phyloP scores from a whole-genome alignment of 2,888 invertebrate species.

The Epinotia ramella region DNA sequence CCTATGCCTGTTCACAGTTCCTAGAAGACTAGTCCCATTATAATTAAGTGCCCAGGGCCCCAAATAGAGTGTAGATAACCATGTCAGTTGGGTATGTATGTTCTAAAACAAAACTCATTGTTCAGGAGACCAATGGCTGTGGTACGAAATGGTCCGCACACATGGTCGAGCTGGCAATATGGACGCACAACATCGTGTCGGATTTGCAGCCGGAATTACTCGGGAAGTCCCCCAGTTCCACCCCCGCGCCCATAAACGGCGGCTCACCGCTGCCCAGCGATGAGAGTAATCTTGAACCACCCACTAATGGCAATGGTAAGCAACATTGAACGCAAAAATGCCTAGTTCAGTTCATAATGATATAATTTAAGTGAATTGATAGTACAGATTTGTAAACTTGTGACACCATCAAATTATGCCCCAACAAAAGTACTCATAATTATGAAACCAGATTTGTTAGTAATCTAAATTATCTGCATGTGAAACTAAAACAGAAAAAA shows the following conservation, averaged over 20 bases:
- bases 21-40: neutral
- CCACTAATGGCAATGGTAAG: constrained; percentile 84
- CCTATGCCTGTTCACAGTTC: neutral
- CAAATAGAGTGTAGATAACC: neutral
- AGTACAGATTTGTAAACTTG: too few relatives aligned
- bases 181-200: constrained; percentile 96
- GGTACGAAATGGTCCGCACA: constrained; percentile 89
- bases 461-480: too few relatives aligned
- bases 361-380: too few relatives aligned
- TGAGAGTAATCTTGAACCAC: constrained; percentile 92
- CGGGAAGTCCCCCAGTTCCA: constrained; percentile 88
- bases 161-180: constrained; percentile 95
- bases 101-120: neutral
- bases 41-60: neutral
- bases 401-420: too few relatives aligned
- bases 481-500: too few relatives aligned
- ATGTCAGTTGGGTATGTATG: too few relatives aligned
- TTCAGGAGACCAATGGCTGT: constrained; percentile 82
- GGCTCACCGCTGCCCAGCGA: constrained; percentile 86
- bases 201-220: constrained; percentile 94
- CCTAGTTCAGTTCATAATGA: neutral
- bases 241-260: constrained; percentile 78
- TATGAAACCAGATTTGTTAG: too few relatives aligned
- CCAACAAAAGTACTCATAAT: too few relatives aligned
- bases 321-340: neutral